phyloP scores from a whole-genome alignment of 2,797 vertebrate species.

The Acanthis flammea region DNA sequence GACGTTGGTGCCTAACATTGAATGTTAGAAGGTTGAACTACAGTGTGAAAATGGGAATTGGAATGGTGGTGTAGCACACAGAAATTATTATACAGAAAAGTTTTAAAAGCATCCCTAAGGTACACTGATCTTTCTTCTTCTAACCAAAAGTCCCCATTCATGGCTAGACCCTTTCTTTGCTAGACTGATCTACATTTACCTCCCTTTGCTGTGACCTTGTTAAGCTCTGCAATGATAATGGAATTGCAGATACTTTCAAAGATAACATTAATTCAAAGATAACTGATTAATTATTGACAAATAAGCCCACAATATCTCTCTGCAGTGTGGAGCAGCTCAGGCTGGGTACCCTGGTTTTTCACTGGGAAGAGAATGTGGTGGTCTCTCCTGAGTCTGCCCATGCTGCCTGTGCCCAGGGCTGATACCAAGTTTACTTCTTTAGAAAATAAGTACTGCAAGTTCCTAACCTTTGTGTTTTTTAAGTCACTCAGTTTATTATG shows the following conservation, averaged over 20 bases:
- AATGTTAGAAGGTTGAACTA: background rate
- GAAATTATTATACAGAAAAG: background rate
- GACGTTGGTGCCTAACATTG: background rate
- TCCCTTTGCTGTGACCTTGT: background rate
- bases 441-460: background rate
- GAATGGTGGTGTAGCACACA: background rate
- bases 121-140: background rate
- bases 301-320: background rate
- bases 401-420: accelerated
- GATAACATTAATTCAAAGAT: background rate
- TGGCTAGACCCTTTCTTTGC: background rate
- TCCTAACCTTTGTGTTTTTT: background rate
- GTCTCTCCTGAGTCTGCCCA: background rate
- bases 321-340: accelerated
- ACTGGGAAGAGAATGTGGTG: accelerated
- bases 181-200: background rate
- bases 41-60: background rate
- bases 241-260: background rate
- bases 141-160: background rate
- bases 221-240: background rate
- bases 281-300: background rate
- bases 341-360: background rate
- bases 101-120: background rate
- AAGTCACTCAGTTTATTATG: background rate
- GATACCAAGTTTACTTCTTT: background rate